Base-by-base conservation (phyloP, 2,888 invertebrate genomes). In the Epistrophella euchroma region DNA sequence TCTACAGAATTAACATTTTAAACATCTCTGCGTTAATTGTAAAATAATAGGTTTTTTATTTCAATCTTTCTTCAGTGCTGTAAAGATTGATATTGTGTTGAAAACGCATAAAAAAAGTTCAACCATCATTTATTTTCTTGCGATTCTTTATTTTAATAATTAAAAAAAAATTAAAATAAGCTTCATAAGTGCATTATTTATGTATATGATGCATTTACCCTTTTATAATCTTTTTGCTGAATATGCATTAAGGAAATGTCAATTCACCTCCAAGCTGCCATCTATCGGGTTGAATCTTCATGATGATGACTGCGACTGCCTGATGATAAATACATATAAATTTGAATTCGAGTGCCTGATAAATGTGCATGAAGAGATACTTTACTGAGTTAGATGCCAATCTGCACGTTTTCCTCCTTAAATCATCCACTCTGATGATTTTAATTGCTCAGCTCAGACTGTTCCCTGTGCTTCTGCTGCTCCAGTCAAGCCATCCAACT, bases 381-480 rank as follows among this genome's bases (percentile, higher is more conserved):
- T 32, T 47, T 47, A 52, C 22, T 52, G 19, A 52, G 37, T 37
- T 40, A 73, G 77, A 82, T 80, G 73, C 40, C 85, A 85, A 85
- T 86, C 82, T 81, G 32, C 68, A 37, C 64, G 68, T 74, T 75
- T 55, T 75, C 80, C 80, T 71, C 66, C 80, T 81, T 76, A 62
- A 86, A 81, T 86, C 82, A 78, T 78, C 52, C 86, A 82, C 77
- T 82, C 74, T 71, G 78, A 71, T 74, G 86, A 52, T 60, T 86
- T 86, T 86, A 86, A 86, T 86, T 86, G 74, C 81, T 60, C 28
- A 47, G 13, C 0, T 35, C 60, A n/a, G 47, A 22, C 43, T 37
- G 17, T 52, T 55, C 56, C 71, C 52, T 55, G 66, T 66, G 45
- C 66, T 25, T 37, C 71, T 56, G 35, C 73, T 66, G 45, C 66